phyloP scores from a whole-genome alignment of 2,797 vertebrate genomes.

The Coilia nasus region DNA sequence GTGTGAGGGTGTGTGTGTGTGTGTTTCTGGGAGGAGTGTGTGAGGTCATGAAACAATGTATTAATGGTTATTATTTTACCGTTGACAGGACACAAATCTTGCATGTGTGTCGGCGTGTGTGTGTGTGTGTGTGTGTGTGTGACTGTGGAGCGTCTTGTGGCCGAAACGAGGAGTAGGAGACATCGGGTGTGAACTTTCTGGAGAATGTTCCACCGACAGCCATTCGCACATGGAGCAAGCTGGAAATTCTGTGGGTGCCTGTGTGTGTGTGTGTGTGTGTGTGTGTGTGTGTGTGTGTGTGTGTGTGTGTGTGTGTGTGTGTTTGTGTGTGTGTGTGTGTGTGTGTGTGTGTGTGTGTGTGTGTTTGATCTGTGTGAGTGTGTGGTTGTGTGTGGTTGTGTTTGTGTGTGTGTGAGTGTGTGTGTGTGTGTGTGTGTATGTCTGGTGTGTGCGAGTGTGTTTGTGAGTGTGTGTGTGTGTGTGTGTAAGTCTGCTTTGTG shows the following conservation, averaged over 20 bases:
- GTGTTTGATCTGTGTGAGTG: neutral
- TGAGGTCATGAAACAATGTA: slow-evolving; percentile 13
- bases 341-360: neutral
- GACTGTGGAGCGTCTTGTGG: neutral
- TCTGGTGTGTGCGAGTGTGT: neutral
- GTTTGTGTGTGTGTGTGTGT: neutral
- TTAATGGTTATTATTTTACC: slow-evolving; percentile 8
- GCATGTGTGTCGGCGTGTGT: neutral
- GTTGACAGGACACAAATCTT: slow-evolving; percentile 6
- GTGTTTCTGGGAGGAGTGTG: neutral
- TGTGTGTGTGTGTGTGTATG: neutral
- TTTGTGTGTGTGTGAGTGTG: neutral
- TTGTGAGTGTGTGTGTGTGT: neutral
- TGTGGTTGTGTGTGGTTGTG: neutral
- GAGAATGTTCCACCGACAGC: neutral
- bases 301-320: neutral
- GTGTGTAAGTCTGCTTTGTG: neutral
- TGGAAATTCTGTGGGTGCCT: neutral
- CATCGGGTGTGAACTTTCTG: neutral
- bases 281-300: neutral
- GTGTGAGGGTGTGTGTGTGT: neutral
- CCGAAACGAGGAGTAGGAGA: neutral
- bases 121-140: too few species aligned
- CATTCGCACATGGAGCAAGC: neutral
- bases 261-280: neutral